Percentiles rank a stretch among this genome's conserved stretches.
Conservation (phyloP, 2,888 invertebrate genomes). For the Clanis bilineata region DNA sequence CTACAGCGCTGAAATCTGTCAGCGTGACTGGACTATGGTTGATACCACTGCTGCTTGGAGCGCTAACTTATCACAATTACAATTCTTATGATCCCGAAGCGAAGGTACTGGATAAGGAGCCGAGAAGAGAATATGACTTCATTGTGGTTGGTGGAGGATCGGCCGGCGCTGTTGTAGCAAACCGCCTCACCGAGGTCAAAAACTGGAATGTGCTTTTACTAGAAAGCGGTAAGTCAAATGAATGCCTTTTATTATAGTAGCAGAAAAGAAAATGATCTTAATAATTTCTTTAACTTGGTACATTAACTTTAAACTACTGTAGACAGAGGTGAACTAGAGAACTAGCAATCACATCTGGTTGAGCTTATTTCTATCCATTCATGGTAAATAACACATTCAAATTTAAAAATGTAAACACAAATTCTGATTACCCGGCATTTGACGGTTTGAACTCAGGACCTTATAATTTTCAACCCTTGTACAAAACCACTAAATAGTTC, state of each 20-base stretch:
- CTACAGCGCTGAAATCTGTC: constrained; percentile 90
- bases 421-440: too few relatives aligned
- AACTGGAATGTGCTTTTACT: constrained; percentile 90
- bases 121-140: constrained; percentile 91
- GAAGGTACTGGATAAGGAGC: constrained; percentile 86
- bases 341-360: too few relatives aligned
- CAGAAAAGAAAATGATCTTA: too few relatives aligned
- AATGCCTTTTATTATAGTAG: background rate
- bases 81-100: constrained; percentile 91
- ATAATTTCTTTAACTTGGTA: too few relatives aligned
- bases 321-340: too few relatives aligned
- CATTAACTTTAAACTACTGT: too few relatives aligned
- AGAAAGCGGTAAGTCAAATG: constrained; percentile 83
- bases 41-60: constrained; percentile 91
- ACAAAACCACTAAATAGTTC: too few relatives aligned
- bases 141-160: constrained; percentile 93
- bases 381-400: too few relatives aligned
- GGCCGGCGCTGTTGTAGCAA: constrained; percentile 94
- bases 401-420: too few relatives aligned
- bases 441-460: too few relatives aligned
- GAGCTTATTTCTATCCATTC: too few relatives aligned
- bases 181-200: constrained; percentile 88
- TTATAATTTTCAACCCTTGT: too few relatives aligned
- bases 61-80: constrained; percentile 90
- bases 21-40: constrained; percentile 92